phyloP scores from a whole-genome alignment of 2,888 invertebrate genomes.

The Heliothis peltigera region DNA sequence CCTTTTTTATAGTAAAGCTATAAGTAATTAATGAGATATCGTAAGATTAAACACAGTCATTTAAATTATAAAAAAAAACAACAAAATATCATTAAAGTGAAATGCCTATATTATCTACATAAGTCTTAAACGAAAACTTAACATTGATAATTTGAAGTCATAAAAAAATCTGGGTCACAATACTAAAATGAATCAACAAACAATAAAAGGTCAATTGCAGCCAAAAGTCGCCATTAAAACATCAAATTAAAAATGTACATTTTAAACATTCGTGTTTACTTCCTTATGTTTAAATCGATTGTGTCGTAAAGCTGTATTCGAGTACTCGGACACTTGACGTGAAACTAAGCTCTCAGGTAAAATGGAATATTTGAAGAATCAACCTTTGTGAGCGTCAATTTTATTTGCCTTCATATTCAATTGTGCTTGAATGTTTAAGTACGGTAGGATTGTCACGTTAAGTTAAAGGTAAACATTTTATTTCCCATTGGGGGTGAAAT shows the following conservation, averaged over 20 bases:
- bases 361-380: slow-evolving; percentile 37
- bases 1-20: too few relatives aligned
- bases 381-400: slow-evolving; percentile 33
- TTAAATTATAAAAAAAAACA: too few relatives aligned
- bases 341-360: slow-evolving; percentile 8
- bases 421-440: slow-evolving; percentile 29
- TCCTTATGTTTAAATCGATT: slow-evolving; percentile 59
- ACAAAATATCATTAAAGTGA: too few relatives aligned
- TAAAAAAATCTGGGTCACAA: slow-evolving; percentile 17
- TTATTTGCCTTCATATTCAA: slow-evolving; percentile 36
- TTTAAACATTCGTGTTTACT: slow-evolving; percentile 56
- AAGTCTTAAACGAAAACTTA: background rate
- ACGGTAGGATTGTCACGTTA: slow-evolving; percentile 19
- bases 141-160: background rate
- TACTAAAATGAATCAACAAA: slow-evolving; percentile 23
- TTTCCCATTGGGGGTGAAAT: slow-evolving; percentile 7
- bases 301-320: slow-evolving; percentile 60
- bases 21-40: too few relatives aligned
- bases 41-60: too few relatives aligned
- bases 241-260: slow-evolving; percentile 43
- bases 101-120: background rate
- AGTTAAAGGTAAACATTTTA: slow-evolving; percentile 12
- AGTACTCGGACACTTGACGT: slow-evolving; percentile 53
- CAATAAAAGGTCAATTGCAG: slow-evolving; percentile 42
- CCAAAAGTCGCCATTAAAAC: slow-evolving; percentile 29